phyloP scores from a whole-genome alignment of 2,888 invertebrate species.

The Calameuta pallipes region DNA sequence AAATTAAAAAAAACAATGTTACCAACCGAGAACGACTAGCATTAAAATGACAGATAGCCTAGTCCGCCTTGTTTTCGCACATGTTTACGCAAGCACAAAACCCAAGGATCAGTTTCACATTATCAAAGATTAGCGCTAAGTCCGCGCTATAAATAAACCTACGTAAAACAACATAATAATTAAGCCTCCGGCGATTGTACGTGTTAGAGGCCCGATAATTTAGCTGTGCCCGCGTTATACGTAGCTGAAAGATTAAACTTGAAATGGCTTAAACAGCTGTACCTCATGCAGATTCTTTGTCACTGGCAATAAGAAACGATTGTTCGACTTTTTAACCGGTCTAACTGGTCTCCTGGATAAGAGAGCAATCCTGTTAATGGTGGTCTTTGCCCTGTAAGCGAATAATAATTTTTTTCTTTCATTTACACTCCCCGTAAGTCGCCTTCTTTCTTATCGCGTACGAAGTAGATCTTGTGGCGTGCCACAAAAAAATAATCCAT shows the following conservation, averaged over 20 bases:
- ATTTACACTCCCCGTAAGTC: neutral
- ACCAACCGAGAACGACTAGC: neutral
- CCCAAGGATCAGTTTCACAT: conserved; percentile 8
- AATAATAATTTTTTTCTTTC: neutral
- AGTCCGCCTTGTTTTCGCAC: neutral
- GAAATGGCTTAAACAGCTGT: neutral
- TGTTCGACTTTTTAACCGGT: neutral
- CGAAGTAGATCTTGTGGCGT: neutral
- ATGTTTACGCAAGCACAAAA: conserved; percentile 19
- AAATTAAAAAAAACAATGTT: neutral
- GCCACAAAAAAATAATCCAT: neutral
- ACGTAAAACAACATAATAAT: conserved; percentile 11
- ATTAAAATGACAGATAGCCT: neutral
- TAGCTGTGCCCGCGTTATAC: neutral
- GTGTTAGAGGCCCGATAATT: neutral
- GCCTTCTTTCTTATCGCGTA: neutral
- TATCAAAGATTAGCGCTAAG: conserved; percentile 28
- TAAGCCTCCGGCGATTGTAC: neutral
- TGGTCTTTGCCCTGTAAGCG: neutral
- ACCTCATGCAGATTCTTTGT: neutral
- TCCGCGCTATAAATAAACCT: conserved; percentile 26
- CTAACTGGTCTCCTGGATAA: neutral
- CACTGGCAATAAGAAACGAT: neutral
- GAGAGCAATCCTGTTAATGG: neutral
- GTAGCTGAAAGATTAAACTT: neutral